Evolutionary conservation across 2,113 vertebrate genomes (phyloP).

Genomic region (Camelus bactrianus): DNA sequence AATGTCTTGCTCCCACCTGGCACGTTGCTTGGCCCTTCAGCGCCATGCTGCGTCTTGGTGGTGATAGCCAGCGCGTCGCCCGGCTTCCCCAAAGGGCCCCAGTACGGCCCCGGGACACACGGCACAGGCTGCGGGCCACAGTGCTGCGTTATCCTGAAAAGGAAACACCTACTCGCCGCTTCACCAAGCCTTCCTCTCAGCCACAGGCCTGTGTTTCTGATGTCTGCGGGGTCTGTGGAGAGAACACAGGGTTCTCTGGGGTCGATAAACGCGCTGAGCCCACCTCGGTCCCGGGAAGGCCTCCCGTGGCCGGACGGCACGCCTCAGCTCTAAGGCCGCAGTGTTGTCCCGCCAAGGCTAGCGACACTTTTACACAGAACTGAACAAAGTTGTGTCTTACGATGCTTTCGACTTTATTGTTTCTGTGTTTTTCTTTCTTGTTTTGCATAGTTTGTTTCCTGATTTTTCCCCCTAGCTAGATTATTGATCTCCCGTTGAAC

Average conservation of each 20-base stretch:
- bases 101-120: too few species aligned
- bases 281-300: not conserved
- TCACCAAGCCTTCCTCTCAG: not conserved
- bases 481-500: not conserved
- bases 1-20: not conserved
- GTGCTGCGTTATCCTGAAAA: not conserved
- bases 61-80: not conserved
- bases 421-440: not conserved
- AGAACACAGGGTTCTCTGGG: not conserved
- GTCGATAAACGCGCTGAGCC: too few species aligned
- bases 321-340: not conserved
- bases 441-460: not conserved
- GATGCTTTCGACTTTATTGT: not conserved
- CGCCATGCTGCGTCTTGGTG: not conserved
- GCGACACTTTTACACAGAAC: not conserved
- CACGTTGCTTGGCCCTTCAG: not conserved
- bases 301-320: not conserved
- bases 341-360: too few species aligned
- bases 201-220: accelerated
- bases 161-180: too few species aligned
- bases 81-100: not conserved
- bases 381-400: not conserved
- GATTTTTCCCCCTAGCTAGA: not conserved
- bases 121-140: not conserved
- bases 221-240: not conserved